A percentile compares a stretch with the other conserved stretches of the same genome.
Conservation (phyloP, 2,888 invertebrate species). For the Hoplodrina ambigua region DNA sequence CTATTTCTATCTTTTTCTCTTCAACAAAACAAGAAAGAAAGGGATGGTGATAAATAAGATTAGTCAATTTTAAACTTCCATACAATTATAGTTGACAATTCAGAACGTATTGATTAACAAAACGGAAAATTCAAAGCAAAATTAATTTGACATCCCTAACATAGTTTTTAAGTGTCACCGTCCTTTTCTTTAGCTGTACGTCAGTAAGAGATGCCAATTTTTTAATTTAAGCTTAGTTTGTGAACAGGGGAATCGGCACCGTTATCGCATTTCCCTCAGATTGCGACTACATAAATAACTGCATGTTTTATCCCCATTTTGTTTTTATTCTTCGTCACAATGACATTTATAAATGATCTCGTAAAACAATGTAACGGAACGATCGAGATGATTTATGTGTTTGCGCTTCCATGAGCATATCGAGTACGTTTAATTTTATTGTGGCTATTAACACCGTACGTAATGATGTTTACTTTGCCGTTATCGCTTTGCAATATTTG, state of each 20-base stretch:
- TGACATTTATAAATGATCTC: constrained; percentile 55
- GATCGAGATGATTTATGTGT: constrained; percentile 51
- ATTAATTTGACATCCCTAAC: too few species aligned
- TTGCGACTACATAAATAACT: constrained; percentile 29
- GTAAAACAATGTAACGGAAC: constrained; percentile 53
- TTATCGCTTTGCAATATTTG: constrained; percentile 13
- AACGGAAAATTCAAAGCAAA: too few species aligned
- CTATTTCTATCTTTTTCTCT: too few species aligned
- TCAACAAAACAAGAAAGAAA: too few species aligned
- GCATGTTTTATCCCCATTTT: constrained; percentile 29
- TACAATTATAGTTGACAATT: too few species aligned
- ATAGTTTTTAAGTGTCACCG: too few species aligned
- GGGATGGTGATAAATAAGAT: too few species aligned
- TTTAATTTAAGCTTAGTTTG: too few species aligned
- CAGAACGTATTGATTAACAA: too few species aligned
- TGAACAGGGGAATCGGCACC: background rate
- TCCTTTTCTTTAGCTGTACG: too few species aligned
- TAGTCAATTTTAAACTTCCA: too few species aligned
- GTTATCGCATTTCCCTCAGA: constrained; percentile 7
- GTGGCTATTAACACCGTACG: constrained; percentile 44
- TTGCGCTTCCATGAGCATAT: constrained; percentile 47
- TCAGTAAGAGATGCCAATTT: too few species aligned
- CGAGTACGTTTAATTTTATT: constrained; percentile 40
- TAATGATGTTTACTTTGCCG: constrained; percentile 26
- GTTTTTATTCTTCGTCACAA: constrained; percentile 40